phyloP scores from a whole-genome alignment of 1,140 invertebrate genomes.

The Lepidurus arcticus region DNA sequence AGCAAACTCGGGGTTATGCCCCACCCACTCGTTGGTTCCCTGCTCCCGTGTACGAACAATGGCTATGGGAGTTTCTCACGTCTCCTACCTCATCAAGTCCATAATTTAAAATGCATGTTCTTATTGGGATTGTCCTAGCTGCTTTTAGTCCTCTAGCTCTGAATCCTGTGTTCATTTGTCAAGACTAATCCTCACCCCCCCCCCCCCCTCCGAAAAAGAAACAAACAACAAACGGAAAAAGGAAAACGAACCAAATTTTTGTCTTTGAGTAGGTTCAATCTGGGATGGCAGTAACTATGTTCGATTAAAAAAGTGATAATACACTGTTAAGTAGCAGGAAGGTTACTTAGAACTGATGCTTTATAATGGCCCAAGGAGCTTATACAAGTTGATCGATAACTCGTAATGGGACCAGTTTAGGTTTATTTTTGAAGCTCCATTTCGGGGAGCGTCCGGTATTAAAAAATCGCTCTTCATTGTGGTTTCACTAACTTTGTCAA shows the following conservation, averaged over 20 bases:
- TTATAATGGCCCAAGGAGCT: neutral
- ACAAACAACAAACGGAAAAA: too few relatives aligned
- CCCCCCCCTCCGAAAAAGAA: too few relatives aligned
- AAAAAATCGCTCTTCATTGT: neutral
- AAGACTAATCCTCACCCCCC: neutral
- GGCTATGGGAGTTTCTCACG: constrained; percentile 11
- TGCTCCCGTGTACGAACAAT: neutral
- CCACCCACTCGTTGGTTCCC: neutral
- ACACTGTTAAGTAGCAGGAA: neutral
- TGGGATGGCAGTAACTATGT: neutral
- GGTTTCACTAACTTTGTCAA: neutral
- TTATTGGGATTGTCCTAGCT: neutral
- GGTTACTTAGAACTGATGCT: neutral
- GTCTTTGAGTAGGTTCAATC: too few relatives aligned
- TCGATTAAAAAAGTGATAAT: neutral
- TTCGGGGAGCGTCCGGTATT: neutral
- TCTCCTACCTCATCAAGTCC: neutral
- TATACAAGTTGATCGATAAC: constrained; percentile 4
- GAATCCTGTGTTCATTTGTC: neutral
- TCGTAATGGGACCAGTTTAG: neutral
- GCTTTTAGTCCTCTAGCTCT: neutral
- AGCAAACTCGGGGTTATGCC: neutral
- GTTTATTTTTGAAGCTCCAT: neutral
- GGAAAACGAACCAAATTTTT: too few relatives aligned
- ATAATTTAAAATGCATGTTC: neutral